Base-by-base conservation (phyloP, 2,113 vertebrate genomes). In the Tachuris rubrigastra region DNA sequence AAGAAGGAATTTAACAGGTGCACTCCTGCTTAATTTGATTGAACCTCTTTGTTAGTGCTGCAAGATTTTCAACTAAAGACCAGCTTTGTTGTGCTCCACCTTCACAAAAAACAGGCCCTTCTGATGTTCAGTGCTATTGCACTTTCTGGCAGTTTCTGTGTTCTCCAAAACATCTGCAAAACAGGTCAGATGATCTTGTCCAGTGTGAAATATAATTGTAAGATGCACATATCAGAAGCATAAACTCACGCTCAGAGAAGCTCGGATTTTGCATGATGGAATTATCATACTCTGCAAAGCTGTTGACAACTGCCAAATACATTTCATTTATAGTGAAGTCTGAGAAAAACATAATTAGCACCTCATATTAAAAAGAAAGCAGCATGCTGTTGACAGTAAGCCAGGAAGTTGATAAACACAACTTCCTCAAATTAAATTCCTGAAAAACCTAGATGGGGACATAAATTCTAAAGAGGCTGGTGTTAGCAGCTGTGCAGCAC, bases 261-360 rank as follows among this genome's bases (percentile, higher is more conserved):
- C 82, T 60, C 72, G 39, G 56, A 92, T 33, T 35, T 58, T 89
- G 17, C 23, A 16, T 21, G 73, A 90, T 72, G 47, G 78, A 3
- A 53, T 87, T 75, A 85, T 82, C 66, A 11, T 62, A 66, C 78
- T 91, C 86, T 82, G 47, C 24, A 96, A 95, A 94, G 80, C 55
- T 89, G 69, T 76, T 94, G 84, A 82, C 63, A 97, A 89, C 89
- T 96, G 89, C 73, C 93, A 95, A 96, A 88, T 90, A 67, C 15
- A 83, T 97, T 93, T 93, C 73, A 95, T 89, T 87, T 96, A 95
- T 78, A 80, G 10, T 94, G 88, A 97, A 96, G 62, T 49, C 89
- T 75, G 91, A 76, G 71, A 74, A 93, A 95, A 93, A 89, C 53
- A 84, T 95, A 96, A 97, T 97, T 97, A 97, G 85, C 92, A 94